These are phyloP conservation scores for Tetramorium simillimum DNA, from an alignment of 1,140 invertebrate genomes.

Conservation along the genomic window DNA sequence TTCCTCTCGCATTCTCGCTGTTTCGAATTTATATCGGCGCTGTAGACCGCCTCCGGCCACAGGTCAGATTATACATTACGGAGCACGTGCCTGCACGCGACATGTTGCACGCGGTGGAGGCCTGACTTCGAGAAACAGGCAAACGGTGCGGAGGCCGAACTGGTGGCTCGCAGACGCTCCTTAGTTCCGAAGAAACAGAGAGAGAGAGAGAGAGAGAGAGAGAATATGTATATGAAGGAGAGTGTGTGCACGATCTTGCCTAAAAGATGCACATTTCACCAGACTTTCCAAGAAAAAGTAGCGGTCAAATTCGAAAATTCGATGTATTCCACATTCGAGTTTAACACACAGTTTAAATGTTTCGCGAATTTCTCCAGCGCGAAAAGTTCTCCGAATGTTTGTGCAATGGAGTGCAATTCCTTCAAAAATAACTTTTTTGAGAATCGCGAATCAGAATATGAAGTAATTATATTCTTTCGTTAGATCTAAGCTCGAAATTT, in stretches of 20 bases:
- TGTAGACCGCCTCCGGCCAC: conserved; percentile 61
- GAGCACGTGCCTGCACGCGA: conserved; percentile 75
- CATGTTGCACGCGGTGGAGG: conserved; percentile 72
- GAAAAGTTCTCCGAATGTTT: not conserved
- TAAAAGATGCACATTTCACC: conserved; percentile 21
- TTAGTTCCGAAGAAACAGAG: not conserved
- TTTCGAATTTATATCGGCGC: conserved; percentile 59
- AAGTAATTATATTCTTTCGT: not conserved
- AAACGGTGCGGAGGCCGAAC: conserved; percentile 12
- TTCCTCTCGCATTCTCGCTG: not conserved
- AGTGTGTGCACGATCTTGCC: conserved; percentile 4
- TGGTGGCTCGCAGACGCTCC: conserved; percentile 27
- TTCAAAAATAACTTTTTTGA: not conserved
- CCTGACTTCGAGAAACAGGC: conserved; percentile 43
- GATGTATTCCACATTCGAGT: not conserved
- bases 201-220: conserved; percentile 1
- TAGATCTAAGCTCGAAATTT: not conserved
- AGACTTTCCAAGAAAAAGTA: conserved; percentile 16
- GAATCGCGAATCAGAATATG: not conserved
- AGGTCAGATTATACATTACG: conserved; percentile 72
- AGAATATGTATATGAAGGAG: not conserved
- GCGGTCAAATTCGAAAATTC: conserved; percentile 15
- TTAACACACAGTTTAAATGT: not conserved
- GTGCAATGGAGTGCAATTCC: not conserved
- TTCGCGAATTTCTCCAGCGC: not conserved